Conservation (phyloP, 1,140 invertebrate species). For the Colletes latitarsis region DNA sequence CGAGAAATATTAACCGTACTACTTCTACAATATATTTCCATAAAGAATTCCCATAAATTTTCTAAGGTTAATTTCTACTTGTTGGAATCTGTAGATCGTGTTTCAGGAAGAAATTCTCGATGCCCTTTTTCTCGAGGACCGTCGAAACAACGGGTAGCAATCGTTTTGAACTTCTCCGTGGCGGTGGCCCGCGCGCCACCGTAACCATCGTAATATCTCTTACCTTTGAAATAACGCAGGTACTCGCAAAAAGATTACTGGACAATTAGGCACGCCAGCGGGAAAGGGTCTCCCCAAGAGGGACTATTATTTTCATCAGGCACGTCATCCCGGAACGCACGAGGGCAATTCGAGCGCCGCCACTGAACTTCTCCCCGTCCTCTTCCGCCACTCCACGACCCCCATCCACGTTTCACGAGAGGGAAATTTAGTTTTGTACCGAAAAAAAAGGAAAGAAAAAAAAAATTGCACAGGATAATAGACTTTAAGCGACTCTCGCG, state of each 20-base stretch:
- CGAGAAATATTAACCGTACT: too few species aligned
- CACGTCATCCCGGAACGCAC: conserved; percentile 8
- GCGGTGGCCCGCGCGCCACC: background rate
- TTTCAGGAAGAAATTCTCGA: too few species aligned
- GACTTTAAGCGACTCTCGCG: conserved; percentile 17
- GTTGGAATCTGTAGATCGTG: too few species aligned
- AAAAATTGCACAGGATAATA: conserved; percentile 20
- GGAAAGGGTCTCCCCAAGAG: conserved; percentile 1
- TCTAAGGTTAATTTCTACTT: background rate
- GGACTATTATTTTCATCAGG: conserved; percentile 9
- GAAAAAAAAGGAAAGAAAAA: background rate
- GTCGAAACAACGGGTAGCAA: background rate
- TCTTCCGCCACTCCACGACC: too few species aligned
- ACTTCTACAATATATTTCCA: too few species aligned
- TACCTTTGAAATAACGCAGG: background rate
- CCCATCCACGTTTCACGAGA: background rate
- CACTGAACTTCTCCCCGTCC: background rate
- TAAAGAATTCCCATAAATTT: too few species aligned
- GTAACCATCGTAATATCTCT: background rate
- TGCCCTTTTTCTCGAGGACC: background rate
- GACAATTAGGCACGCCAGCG: conserved; percentile 18
- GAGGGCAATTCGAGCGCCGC: conserved; percentile 9
- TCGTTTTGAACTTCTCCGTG: background rate
- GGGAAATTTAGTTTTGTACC: background rate
- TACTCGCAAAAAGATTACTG: conserved; percentile 3